Percentiles rank a stretch among this genome's conserved stretches.
Conservation (phyloP, 37 sponge, comb jelly and placozoan genomes). For the Aphrocallistes beatrix region DNA sequence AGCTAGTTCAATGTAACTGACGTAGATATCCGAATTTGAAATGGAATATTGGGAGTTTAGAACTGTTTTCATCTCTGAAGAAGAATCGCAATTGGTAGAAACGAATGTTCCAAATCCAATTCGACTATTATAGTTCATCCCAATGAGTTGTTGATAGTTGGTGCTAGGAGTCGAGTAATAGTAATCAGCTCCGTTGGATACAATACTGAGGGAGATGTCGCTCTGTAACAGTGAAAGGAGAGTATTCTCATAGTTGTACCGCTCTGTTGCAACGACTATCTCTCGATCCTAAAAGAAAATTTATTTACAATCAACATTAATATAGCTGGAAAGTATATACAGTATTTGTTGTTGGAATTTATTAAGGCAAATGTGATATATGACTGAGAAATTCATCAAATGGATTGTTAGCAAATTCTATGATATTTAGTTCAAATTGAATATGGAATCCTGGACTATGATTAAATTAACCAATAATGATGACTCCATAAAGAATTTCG, state of each 20-base stretch:
- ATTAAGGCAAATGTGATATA: no score
- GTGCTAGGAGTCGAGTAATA: background rate
- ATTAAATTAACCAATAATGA: no score
- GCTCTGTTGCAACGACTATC: background rate
- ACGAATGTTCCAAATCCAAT: background rate
- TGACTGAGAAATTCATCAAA: no score
- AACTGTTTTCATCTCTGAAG: background rate
- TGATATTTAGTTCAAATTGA: no score
- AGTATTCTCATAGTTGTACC: constrained; percentile 15
- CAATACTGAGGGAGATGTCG: background rate
- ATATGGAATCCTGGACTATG: no score
- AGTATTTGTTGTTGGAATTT: no score
- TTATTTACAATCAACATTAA: no score
- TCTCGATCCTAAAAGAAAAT: background rate
- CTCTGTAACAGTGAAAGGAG: background rate
- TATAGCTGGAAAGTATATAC: no score
- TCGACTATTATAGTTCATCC: background rate
- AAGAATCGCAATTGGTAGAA: background rate
- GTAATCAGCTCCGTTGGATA: background rate
- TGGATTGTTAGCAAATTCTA: no score
- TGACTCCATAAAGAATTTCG: no score
- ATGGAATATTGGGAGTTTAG: background rate
- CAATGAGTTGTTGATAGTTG: background rate
- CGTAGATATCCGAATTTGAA: background rate
- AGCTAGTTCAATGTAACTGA: background rate